A percentile compares a stretch with the other conserved stretches of the same genome.
Conservation (phyloP, 2,113 vertebrate genomes). For the Cettia cetti region DNA sequence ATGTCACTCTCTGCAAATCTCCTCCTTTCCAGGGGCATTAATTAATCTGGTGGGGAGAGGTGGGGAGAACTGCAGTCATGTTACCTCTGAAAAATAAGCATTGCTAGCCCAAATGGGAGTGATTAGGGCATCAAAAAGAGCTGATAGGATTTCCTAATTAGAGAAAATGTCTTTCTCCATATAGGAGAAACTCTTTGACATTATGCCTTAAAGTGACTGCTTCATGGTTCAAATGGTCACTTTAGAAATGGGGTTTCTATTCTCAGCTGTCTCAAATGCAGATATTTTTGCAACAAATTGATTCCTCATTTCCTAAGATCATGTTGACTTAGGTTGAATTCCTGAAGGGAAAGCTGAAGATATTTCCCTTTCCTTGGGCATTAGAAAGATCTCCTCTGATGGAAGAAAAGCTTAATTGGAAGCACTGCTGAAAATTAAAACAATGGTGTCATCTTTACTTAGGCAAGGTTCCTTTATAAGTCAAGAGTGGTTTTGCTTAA, state of each 20-base stretch:
- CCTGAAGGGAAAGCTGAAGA: neutral
- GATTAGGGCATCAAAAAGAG: neutral
- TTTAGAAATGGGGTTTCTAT: neutral
- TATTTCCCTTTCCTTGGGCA: neutral
- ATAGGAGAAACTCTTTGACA: neutral
- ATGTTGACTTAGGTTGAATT: neutral
- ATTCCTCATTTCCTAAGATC: neutral
- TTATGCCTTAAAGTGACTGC: neutral
- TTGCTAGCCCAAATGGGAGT: neutral
- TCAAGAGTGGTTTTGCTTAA: neutral
- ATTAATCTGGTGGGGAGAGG: neutral
- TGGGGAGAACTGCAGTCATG: rapidly evolving
- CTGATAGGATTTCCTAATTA: neutral
- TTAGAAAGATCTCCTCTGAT: neutral
- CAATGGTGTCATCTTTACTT: neutral
- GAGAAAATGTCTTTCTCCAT: neutral
- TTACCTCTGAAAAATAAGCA: neutral
- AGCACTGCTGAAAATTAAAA: neutral
- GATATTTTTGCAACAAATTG: neutral
- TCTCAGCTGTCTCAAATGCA: neutral
- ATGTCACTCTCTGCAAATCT: neutral
- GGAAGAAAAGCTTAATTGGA: neutral
- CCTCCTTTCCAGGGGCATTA: neutral
- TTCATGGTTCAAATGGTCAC: neutral
- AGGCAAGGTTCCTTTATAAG: neutral